A percentile compares a stretch with the other conserved stretches of the same genome.
These are phyloP conservation scores for Diadumene lineata DNA, from an alignment of 92 coral and sea anemone genomes.

Conservation along the genomic window DNA sequence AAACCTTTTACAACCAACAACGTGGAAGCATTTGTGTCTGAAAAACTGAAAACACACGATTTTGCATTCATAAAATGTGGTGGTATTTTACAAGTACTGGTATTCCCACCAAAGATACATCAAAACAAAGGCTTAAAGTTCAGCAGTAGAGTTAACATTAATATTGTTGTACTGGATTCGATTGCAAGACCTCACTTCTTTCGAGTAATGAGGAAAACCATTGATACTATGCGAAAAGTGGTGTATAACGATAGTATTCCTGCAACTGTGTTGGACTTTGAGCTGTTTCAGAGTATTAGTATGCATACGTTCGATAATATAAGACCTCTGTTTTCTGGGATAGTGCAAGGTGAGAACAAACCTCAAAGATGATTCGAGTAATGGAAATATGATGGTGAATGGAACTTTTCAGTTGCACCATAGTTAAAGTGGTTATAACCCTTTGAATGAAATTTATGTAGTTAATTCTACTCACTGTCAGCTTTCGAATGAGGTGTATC, in stretches of 20 bases:
- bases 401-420: no score
- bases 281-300: constrained; percentile 58
- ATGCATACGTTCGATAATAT: constrained; percentile 70
- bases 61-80: constrained; percentile 18
- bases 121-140: neutral
- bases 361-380: neutral
- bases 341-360: constrained; percentile 41
- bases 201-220: constrained; percentile 52
- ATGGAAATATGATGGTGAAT: neutral
- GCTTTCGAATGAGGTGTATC: no score
- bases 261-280: constrained; percentile 68
- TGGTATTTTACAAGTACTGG: constrained; percentile 15
- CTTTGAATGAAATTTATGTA: no score
- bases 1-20: neutral
- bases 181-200: constrained; percentile 71
- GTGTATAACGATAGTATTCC: constrained; percentile 35
- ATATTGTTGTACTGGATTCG: constrained; percentile 57
- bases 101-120: constrained; percentile 27
- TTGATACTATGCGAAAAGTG: constrained; percentile 49
- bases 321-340: constrained; percentile 67
- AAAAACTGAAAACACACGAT: neutral
- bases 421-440: no score
- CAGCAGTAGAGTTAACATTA: constrained; percentile 29
- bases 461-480: no score
- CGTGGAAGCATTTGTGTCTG: neutral